Evolutionary conservation across 1,140 invertebrate genomes (phyloP), one percentile per base, ranked within the genome.

Genomic region (Watersipora subatra): DNA sequence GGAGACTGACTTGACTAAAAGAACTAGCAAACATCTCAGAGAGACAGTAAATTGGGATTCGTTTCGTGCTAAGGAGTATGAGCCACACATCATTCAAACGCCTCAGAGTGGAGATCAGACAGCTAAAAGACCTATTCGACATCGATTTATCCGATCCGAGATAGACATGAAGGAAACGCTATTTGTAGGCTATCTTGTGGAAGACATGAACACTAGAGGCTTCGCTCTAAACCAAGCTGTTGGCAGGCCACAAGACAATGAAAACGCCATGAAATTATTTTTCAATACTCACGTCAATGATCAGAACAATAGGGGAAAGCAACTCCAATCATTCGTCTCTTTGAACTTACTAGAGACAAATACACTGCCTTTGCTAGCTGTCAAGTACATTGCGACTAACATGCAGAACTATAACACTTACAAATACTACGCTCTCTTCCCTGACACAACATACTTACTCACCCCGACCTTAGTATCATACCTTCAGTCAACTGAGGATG

Each of bases 391-490:
- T 2, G 86, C 86, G 7, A 46, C 34, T 46, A 12, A 12, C 20
- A 91, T 93, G 67, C 91, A 92, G 75, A 93, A 89, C 79, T 76
- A 89, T 12, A 87, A 92, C 63, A 88, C 89, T 67, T 95, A 87
- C 80, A 90, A 95, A 79, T 96, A 89, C 77, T 94, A 92, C 78
- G 89, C 91, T 73, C 81, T 97, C 27, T 84, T 89, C 1, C 87
- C 88, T 27, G 92, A 95, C 78, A 84, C 83, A 15, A 87, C 86
- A 3, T 93, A 88, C 74, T 80, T 94, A 20, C 87, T 92, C 76
- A 87, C 85, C 0, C 83, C 86, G 64, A 84, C 83, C 70, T 75
- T 93, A 19, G 81, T 84, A 63, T 79, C 87, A 22, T 76, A 91
- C 57, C 85, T 90, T n/a, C 2, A 85, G 85, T 64, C 84, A 86